phyloP scores from a whole-genome alignment of 2,888 invertebrate genomes.

The Germaria angustata region DNA sequence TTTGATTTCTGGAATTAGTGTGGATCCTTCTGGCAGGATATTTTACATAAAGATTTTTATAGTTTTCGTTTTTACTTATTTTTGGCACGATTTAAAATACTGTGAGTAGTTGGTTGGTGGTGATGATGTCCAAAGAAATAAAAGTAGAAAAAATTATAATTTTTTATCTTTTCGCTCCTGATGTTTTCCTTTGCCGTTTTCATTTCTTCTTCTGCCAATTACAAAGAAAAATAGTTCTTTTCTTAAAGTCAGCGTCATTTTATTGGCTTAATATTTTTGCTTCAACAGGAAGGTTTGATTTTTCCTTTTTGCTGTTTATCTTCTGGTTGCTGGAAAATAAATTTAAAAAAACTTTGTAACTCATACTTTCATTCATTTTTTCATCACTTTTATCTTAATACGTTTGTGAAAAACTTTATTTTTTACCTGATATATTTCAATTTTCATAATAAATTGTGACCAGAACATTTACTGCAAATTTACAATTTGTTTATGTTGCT shows the following conservation, averaged over 20 bases:
- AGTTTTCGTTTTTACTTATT: background rate
- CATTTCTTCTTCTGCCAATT: constrained; percentile 3
- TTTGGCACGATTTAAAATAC: background rate
- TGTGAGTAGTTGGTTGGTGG: background rate
- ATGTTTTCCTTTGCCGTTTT: background rate
- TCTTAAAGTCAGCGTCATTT: constrained; percentile 2
- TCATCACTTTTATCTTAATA: constrained; percentile 31
- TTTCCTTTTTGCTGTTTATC: constrained; percentile 27
- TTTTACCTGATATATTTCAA: constrained; percentile 64
- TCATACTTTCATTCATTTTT: background rate
- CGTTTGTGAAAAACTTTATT: constrained; percentile 19
- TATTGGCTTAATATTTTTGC: background rate
- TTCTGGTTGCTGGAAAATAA: constrained; percentile 2
- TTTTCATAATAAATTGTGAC: constrained; percentile 66
- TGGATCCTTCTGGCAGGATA: constrained; percentile 38
- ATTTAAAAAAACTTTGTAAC: background rate
- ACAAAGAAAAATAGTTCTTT: background rate
- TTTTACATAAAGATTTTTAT: constrained; percentile 12
- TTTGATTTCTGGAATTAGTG: constrained; percentile 62
- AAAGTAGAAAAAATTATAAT: background rate
- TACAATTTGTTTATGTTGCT: constrained; percentile 51
- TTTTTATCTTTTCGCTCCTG: background rate
- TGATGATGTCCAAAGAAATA: background rate
- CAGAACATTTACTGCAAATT: constrained; percentile 61
- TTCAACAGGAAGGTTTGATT: background rate